These are phyloP conservation scores for Astropecten irregularis DNA, from an alignment of 53 echinoderm and acorn worm species.

Conservation along the genomic window DNA sequence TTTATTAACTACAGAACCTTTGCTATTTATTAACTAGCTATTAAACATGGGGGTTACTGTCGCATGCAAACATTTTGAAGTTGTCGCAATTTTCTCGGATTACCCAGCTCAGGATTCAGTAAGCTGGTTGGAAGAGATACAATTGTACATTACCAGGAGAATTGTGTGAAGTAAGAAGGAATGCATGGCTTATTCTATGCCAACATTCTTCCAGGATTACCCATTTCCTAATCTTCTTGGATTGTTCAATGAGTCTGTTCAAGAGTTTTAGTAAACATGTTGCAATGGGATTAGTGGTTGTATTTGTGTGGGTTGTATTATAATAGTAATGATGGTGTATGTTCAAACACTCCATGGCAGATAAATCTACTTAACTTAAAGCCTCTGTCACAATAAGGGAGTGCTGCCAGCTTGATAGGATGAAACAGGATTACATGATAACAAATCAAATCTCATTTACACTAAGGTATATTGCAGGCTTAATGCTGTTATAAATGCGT, in stretches of 20 bases:
- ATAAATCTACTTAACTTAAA: background rate
- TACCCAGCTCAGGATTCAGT: too few relatives aligned
- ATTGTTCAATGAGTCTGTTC: conserved; percentile 3
- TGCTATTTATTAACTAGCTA: too few relatives aligned
- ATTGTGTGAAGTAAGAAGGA: too few relatives aligned
- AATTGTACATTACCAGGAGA: too few relatives aligned
- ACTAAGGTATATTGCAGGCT: conserved; percentile 16
- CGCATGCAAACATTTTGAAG: too few relatives aligned
- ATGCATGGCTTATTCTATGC: too few relatives aligned
- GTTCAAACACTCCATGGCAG: background rate
- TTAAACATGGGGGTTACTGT: too few relatives aligned
- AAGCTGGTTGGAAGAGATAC: too few relatives aligned
- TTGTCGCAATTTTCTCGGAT: too few relatives aligned
- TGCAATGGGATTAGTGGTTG: conserved; percentile 33
- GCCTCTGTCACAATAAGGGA: conserved; percentile 30
- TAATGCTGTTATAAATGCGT: conserved; percentile 34
- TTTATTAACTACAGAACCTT: too few relatives aligned
- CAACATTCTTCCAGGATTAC: conserved; percentile 30
- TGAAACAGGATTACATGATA: conserved; percentile 41
- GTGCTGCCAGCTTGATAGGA: background rate
- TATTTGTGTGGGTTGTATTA: conserved; percentile 38
- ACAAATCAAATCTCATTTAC: conserved; percentile 29
- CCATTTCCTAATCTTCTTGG: background rate
- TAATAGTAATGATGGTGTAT: conserved; percentile 18
- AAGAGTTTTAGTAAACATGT: conserved; percentile 44